Base-by-base conservation (phyloP, 2,113 vertebrate species). In the Sclerurus mexicanus region DNA sequence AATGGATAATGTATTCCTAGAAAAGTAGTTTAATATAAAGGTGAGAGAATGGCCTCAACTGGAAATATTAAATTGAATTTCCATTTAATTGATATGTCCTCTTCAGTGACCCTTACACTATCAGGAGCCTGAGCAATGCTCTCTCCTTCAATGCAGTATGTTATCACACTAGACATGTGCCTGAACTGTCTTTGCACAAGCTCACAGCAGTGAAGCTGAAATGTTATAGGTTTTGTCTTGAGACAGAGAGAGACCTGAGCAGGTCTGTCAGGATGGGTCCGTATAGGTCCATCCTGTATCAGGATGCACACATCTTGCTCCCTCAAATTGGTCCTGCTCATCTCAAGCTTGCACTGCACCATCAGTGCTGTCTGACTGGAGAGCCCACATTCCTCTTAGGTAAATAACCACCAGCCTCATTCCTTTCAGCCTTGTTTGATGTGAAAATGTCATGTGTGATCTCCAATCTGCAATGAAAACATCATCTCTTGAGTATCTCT, bases 401-500 rank as follows among this genome's bases (percentile, higher is more conserved):
- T 39, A 84, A 83, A 72, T 71, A 79, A 73, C n/a, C 30, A 35
- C 52, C 66, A 87, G 37, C 64, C 31, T 37, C 28, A 37, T 66
- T 42, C 40, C 73, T 89, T 75, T 49, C 66, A 77, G 37, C 37
- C 62, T 75, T 53, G 44, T 94, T 95, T 96, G 93, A 94, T 59
- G 2, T 73, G 66, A 59, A 84, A 94, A 21, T 90, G 62, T 42
- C 96, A 58, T 73, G 55, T 62, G 83, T 93, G 60, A 83, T 87
- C 86, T 95, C 63, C 89, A 93, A 47, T 28, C 59, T 90, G 39
- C 89, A 88, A 90, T 78, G 74, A 66, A 49, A 92, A 55, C 58
- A 37, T 49, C 31, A 47, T 76, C 62, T 93, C 92, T 81, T 93
- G 90, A 97, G 55, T 78, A 77, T 37, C 66, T 94, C 87, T 94